Base-by-base conservation (phyloP, 1,140 invertebrate genomes). In the Zelostemma sp. region DNA sequence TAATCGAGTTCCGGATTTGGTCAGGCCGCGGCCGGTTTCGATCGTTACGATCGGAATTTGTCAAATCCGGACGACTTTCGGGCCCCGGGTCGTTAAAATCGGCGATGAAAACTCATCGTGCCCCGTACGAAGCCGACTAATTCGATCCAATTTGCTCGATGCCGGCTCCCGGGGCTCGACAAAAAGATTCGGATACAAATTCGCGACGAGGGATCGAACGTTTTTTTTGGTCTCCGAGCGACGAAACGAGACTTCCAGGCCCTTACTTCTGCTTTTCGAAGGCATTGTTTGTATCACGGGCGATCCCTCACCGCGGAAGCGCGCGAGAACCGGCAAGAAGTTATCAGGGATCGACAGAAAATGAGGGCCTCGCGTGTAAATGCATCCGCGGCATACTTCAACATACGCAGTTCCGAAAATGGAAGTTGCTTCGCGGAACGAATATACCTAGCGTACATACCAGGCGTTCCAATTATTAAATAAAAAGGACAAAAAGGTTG, bases 381-480 rank as follows among this genome's bases (percentile, higher is more conserved):
- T 62, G 66, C 64, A 55, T 43, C 19, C 40, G 47, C 64, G 59
- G 60, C 60, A 72, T 68, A 60, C 60, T 59, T 66, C 46, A 56
- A 46, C 59, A 38, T 21, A 56, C 59, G 51, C 51, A 64, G 51
- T 73, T 64, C 61, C 73, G 65, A 56, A 79, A 79, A 79, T 79
- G 77, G 77, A 77, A 79, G 77, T 68, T 49, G 68, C 62, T 79
- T 79, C 77, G 70, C 71, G 51, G 77, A 79, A 77, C 73, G 68
- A 68, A 79, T 79, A 75, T 76, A 63, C 62, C 68, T 65, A 67
- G 72, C 71, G 72, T 73, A 75, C 72, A 75, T 79, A 77, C 73
- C 73, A 64, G 59, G 77, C 73, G 75, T 77, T 79, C 77, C 77
- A 79, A 77, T 79, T 79, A 79, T 77, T 77, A 79, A 79, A 75